Percentiles rank a stretch among this genome's conserved stretches.
Evolutionary conservation across 2,888 invertebrate species (phyloP).

Genomic region (Eurois occulta): DNA sequence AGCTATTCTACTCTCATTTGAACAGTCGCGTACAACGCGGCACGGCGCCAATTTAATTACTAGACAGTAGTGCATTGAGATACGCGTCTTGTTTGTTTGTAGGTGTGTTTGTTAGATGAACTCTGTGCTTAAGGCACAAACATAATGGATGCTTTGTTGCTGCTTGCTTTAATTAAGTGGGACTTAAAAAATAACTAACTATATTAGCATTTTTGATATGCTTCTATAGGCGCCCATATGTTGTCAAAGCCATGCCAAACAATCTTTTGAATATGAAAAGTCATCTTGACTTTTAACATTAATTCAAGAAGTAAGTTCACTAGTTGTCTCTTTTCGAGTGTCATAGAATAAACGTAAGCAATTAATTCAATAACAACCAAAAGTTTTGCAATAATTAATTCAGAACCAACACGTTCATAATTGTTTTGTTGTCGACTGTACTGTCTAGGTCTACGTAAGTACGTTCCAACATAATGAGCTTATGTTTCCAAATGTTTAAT

Average conservation of each 20-base stretch:
- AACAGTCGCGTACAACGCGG: conserved; percentile 20
- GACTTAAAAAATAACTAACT: not conserved
- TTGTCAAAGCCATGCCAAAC: not conserved
- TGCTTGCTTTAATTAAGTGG: not conserved
- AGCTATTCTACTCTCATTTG: conserved; percentile 3
- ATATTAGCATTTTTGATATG: not conserved
- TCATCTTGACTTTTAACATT: not conserved
- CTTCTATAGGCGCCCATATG: not conserved
- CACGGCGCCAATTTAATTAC: conserved; percentile 40
- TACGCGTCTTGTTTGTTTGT: conserved; percentile 2
- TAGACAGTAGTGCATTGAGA: not conserved
- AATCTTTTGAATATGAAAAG: not conserved
- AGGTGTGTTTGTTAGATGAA: not conserved
- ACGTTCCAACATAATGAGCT: conserved; percentile 6
- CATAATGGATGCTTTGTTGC: conserved; percentile 2
- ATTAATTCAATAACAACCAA: not conserved
- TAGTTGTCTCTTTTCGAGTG: not conserved
- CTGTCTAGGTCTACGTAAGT: not conserved
- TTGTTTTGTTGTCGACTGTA: not conserved
- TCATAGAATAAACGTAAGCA: not conserved
- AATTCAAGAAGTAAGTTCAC: not conserved
- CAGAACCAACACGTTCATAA: not conserved
- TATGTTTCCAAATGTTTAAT: conserved; percentile 45
- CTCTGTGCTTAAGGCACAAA: not conserved
- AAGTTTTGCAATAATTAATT: not conserved